These are phyloP conservation scores for Bimastos eiseni DNA, from an alignment of 2,888 invertebrate species.

Conservation along the genomic window DNA sequence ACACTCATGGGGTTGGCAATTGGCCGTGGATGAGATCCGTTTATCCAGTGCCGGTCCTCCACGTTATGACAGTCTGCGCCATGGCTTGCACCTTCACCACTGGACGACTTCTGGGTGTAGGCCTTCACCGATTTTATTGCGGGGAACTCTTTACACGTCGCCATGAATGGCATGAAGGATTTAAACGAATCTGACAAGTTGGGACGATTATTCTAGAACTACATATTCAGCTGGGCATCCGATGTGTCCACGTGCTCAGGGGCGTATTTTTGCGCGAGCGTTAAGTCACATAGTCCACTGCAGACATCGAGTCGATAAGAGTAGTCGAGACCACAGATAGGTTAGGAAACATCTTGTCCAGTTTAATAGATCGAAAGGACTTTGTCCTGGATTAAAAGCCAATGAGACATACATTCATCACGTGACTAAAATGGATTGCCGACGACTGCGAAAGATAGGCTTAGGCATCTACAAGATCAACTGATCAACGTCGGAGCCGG, in stretches of 20 bases:
- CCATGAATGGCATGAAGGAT: background rate
- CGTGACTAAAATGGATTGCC: no score
- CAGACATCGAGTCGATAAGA: background rate
- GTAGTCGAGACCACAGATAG: background rate
- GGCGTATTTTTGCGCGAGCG: background rate
- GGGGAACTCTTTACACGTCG: background rate
- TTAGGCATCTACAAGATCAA: no score
- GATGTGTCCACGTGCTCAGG: background rate
- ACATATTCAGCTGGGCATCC: background rate
- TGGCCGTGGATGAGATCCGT: constrained; percentile 51
- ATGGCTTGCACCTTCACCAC: constrained; percentile 49
- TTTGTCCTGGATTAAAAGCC: no score
- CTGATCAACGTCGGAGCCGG: no score
- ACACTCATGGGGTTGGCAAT: constrained; percentile 57
- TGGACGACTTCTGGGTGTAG: background rate
- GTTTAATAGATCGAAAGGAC: background rate
- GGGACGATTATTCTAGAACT: background rate
- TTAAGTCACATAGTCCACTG: background rate
- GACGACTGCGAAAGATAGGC: no score
- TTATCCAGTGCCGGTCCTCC: constrained; percentile 56
- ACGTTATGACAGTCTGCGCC: constrained; percentile 59
- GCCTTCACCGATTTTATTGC: background rate
- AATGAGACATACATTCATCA: no score
- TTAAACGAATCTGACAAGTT: background rate
- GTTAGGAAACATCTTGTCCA: background rate